Conservation (phyloP, 2,113 vertebrate species). For the Clarias gariepinus region DNA sequence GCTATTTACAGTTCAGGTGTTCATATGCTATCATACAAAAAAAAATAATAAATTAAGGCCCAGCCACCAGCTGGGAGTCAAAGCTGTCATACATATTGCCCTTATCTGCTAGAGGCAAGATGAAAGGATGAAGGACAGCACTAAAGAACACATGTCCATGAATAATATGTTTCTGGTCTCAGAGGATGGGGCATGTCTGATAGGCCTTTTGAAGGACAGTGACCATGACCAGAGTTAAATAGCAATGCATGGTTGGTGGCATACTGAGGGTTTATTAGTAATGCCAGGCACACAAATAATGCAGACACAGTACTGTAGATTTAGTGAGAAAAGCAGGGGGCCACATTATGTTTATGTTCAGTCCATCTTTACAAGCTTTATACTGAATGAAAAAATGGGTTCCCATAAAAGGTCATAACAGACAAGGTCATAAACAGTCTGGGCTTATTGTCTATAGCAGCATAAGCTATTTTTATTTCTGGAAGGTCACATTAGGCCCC, state of each 20-base stretch:
- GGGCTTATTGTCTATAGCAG: background rate
- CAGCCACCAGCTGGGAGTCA: background rate
- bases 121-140: background rate
- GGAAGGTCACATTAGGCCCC: conserved; percentile 4
- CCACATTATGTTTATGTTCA: conserved; percentile 7
- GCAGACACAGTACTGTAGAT: background rate
- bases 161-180: conserved; percentile 32
- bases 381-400: background rate
- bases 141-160: conserved; percentile 18
- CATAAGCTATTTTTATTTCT: background rate
- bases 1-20: background rate
- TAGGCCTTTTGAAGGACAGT: conserved; percentile 23
- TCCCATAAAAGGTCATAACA: background rate
- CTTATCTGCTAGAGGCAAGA: conserved; percentile 28
- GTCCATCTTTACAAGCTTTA: background rate
- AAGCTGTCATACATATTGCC: conserved; percentile 7
- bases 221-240: conserved; percentile 38
- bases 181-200: conserved; percentile 19
- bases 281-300: conserved; percentile 8
- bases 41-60: conserved; percentile 14
- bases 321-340: background rate
- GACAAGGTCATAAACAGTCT: conserved; percentile 1
- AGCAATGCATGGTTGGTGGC: conserved; percentile 19
- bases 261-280: conserved; percentile 1
- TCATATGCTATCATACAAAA: conserved; percentile 16